phyloP scores from a whole-genome alignment of 2,888 invertebrate species.

The Drosophila meridiana region DNA sequence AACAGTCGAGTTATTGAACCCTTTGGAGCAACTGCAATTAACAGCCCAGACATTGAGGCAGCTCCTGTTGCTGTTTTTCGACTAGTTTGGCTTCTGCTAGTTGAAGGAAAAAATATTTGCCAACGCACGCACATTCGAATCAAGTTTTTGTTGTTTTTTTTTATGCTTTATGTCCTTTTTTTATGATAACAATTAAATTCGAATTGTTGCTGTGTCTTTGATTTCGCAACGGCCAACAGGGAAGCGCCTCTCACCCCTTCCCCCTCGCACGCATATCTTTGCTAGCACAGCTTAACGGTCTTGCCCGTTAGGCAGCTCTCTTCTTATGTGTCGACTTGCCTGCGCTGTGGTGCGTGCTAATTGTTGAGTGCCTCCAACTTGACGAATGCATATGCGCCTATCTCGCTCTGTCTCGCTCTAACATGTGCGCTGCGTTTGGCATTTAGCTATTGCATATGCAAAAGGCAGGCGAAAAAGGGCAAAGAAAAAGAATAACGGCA shows the following conservation, averaged over 20 bases:
- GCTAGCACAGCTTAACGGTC: slow-evolving; percentile 8
- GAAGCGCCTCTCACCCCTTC: background rate
- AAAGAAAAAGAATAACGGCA: slow-evolving; percentile 2
- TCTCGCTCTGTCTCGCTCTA: slow-evolving; percentile 1
- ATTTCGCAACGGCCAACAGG: background rate
- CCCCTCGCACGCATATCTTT: slow-evolving; percentile 8
- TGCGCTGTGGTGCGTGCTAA: slow-evolving; percentile 62
- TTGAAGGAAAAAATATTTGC: slow-evolving; percentile 36
- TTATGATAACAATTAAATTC: slow-evolving; percentile 74
- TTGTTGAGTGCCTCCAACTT: slow-evolving; percentile 61
- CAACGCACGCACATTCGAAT: slow-evolving; percentile 50
- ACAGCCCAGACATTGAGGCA: slow-evolving; percentile 49
- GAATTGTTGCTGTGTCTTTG: slow-evolving; percentile 65
- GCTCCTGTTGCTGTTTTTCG: slow-evolving; percentile 58
- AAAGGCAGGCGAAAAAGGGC: slow-evolving; percentile 3
- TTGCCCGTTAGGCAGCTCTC: background rate
- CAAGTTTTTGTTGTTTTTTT: background rate
- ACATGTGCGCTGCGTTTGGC: slow-evolving; percentile 34
- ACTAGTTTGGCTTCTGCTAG: slow-evolving; percentile 3
- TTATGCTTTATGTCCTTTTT: slow-evolving; percentile 42
- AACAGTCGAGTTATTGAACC: slow-evolving; percentile 72
- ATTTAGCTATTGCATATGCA: slow-evolving; percentile 59
- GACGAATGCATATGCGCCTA: slow-evolving; percentile 38
- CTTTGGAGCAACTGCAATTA: slow-evolving; percentile 59
- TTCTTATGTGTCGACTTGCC: slow-evolving; percentile 38